These are phyloP conservation scores for Misgurnus mizolepis DNA, from an alignment of 2,113 vertebrate species.

Conservation along the genomic window DNA sequence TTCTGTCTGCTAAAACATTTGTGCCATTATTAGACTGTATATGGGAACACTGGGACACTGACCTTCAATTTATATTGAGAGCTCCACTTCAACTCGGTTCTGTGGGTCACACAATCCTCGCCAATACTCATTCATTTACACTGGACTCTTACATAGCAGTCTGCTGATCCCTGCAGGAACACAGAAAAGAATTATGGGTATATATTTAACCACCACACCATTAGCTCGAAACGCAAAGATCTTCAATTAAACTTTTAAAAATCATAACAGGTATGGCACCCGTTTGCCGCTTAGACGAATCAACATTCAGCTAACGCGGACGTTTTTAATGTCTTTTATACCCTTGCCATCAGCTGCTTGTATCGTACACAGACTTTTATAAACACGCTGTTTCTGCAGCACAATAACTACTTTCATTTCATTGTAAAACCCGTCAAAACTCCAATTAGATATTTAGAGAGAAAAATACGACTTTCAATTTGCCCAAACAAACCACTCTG, in stretches of 20 bases:
- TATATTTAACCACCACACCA: conserved; percentile 43
- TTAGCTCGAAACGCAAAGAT: conserved; percentile 18
- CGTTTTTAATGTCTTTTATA: conserved; percentile 49
- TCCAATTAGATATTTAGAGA: conserved; percentile 60
- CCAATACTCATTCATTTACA: conserved; percentile 29
- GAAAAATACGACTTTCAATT: conserved; percentile 63
- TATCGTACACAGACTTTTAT: conserved; percentile 45
- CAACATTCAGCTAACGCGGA: conserved; percentile 34
- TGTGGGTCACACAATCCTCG: conserved; percentile 50
- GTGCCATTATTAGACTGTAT: background rate
- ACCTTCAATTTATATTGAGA: conserved; percentile 58
- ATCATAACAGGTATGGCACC: background rate
- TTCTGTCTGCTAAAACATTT: background rate
- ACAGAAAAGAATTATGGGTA: conserved; percentile 53
- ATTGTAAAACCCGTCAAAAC: conserved; percentile 55
- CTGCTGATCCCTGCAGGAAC: conserved; percentile 65
- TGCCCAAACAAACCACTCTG: conserved; percentile 61
- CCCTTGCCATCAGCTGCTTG: conserved; percentile 43
- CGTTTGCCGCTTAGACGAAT: conserved; percentile 38
- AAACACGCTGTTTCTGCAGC: conserved; percentile 45
- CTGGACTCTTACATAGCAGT: conserved; percentile 48
- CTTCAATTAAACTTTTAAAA: conserved; percentile 23
- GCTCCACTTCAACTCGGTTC: conserved; percentile 40
- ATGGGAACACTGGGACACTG: conserved; percentile 48
- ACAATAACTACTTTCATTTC: conserved; percentile 47